Percentiles rank a stretch among this genome's conserved stretches.
phyloP scores from a whole-genome alignment of 2,797 vertebrate genomes.

The Hypotaenidia okinawae region DNA sequence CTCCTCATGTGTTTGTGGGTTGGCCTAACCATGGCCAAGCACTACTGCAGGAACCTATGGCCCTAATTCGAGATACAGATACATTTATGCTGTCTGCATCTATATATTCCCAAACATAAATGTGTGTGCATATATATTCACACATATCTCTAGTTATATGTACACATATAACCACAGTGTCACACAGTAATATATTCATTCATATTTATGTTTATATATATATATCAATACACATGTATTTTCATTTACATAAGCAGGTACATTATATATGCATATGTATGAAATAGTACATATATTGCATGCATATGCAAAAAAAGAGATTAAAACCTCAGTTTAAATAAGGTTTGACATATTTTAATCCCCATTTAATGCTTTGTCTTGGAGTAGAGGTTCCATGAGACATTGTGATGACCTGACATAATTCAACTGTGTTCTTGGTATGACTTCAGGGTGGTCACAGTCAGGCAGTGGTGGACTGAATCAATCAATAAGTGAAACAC shows the following conservation, averaged over 20 bases:
- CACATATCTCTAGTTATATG: neutral
- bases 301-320: neutral
- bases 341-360: neutral
- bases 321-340: neutral
- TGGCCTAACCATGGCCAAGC: neutral
- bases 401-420: neutral
- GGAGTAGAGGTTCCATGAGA: neutral
- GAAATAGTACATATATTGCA: neutral
- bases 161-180: neutral
- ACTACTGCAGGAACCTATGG: too few species aligned
- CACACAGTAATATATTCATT: neutral
- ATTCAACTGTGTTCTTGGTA: neutral
- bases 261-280: neutral
- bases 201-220: neutral
- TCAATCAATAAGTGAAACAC: neutral
- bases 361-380: neutral
- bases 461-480: neutral
- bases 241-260: neutral
- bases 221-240: neutral
- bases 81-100: neutral
- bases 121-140: neutral
- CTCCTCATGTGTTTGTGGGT: fast-evolving
- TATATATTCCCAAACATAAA: neutral
- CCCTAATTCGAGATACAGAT: neutral
- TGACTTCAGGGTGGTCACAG: neutral